A percentile compares a stretch with the other conserved stretches of the same genome.
phyloP scores from a whole-genome alignment of 2,888 invertebrate genomes.

The Periphyllus acericola region DNA sequence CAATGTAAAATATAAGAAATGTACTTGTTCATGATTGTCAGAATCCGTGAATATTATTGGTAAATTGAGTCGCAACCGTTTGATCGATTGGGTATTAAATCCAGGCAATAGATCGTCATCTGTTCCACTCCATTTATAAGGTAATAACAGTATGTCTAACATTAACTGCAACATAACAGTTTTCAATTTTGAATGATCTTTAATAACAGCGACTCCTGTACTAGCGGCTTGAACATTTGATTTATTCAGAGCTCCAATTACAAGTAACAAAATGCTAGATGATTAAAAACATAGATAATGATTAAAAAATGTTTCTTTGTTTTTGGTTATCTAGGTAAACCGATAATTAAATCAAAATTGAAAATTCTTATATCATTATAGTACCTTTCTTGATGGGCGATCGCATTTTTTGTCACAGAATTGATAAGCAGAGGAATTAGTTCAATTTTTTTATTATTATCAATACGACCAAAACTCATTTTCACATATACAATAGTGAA shows the following conservation, averaged over 20 bases:
- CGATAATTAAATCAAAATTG: neutral
- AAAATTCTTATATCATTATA: neutral
- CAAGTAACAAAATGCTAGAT: conserved; percentile 78
- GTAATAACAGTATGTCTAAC: conserved; percentile 84
- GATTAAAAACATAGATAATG: neutral
- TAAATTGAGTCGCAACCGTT: conserved; percentile 19
- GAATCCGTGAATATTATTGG: conserved; percentile 43
- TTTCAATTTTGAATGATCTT: conserved; percentile 76
- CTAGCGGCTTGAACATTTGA: conserved; percentile 74
- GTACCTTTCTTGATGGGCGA: conserved; percentile 63
- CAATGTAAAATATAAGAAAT: neutral
- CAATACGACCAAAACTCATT: conserved; percentile 87
- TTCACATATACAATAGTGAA: conserved; percentile 94
- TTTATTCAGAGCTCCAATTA: conserved; percentile 82
- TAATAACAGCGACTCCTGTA: conserved; percentile 26
- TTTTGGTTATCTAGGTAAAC: neutral
- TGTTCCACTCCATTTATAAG: conserved; percentile 77
- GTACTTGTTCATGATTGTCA: conserved; percentile 81
- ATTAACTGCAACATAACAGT: conserved; percentile 80
- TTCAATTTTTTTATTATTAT: conserved; percentile 78
- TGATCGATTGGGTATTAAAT: conserved; percentile 42
- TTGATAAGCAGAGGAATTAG: conserved; percentile 80
- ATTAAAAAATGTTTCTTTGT: neutral
- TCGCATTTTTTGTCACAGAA: conserved; percentile 71
- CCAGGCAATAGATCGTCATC: conserved; percentile 39